Base-by-base conservation (phyloP, 2,888 invertebrate genomes). In the Heliconius aoede region DNA sequence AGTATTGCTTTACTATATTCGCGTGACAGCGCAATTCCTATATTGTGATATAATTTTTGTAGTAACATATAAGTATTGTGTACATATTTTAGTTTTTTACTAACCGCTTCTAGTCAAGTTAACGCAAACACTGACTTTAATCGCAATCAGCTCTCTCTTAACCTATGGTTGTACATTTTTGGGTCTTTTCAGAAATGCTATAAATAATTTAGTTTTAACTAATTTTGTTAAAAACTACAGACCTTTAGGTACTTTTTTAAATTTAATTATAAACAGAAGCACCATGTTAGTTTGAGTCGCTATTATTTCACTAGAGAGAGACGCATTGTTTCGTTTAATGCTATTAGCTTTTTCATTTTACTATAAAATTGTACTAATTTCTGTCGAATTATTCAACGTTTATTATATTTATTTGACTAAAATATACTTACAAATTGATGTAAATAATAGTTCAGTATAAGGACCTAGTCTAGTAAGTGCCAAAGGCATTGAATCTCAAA, bases 401-500 rank as follows among this genome's bases (percentile, higher is more conserved):
- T 46, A 46, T n/a, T 64, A 13, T 3, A 7, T 18, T 7, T 36
- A n/a, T 65, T n/a, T 36, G 36, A 46, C 8, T 8, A 40, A 64
- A n/a, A 32, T 21, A 64, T 2, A 26, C 18, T 40, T 72, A 30
- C 60, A 28, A 69, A 11, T 21, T 65, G 7, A 28, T 24, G 60
- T 72, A 61, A 64, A 36, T 77, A 15, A 78, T 15, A 74, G 51
- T 69, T 28, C 76, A 80, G 71, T 82, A 82, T 82, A 83, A 83
- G 83, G 83, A 82, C 86, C 89, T 91, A 91, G 92, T 92, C 90
- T 86, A 84, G 84, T 83, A 85, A 85, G 90, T 90, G 93, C 91
- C 93, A 91, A 91, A 91, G 92, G 92, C 92, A 90, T 88, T 79
- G 90, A 91, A 92, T 93, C 93, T 93, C 94, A 84, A 86, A 81